phyloP scores from a whole-genome alignment of 2,797 vertebrate genomes.

The Poecilia picta region DNA sequence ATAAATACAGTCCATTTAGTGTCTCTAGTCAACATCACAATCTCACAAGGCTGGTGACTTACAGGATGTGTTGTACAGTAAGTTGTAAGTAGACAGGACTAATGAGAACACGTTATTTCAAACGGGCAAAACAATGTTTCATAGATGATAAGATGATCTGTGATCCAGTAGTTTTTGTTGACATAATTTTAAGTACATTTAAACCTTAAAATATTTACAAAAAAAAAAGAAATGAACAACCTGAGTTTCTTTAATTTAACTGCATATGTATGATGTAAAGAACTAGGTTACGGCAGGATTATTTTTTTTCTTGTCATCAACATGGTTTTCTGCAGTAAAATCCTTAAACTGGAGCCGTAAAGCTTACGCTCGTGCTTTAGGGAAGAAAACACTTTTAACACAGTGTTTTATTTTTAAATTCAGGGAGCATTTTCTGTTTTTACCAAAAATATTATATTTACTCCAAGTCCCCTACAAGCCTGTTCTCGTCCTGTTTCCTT shows the following conservation, averaged over 20 bases:
- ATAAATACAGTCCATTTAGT: constrained; percentile 59
- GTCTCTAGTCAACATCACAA: constrained; percentile 37
- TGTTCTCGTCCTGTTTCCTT: constrained; percentile 13
- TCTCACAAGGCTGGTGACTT: neutral
- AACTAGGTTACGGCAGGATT: neutral
- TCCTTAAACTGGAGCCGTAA: constrained; percentile 21
- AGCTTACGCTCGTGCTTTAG: constrained; percentile 17
- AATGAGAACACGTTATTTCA: constrained; percentile 2
- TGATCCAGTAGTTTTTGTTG: constrained; percentile 2
- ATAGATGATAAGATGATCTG: constrained; percentile 1
- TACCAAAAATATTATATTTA: constrained; percentile 15
- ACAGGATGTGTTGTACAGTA: neutral
- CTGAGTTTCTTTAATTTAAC: constrained; percentile 40
- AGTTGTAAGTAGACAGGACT: constrained; percentile 18
- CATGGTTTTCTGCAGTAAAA: constrained; percentile 27
- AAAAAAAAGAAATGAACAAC: constrained; percentile 17
- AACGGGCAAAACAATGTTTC: constrained; percentile 19
- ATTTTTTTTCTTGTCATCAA: constrained; percentile 1
- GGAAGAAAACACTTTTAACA: constrained; percentile 15
- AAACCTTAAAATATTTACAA: constrained; percentile 8
- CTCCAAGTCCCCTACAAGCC: constrained; percentile 3
- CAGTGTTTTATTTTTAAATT: constrained; percentile 10
- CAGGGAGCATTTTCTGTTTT: neutral
- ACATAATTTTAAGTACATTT: constrained; percentile 46
- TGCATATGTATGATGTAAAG: constrained; percentile 14